phyloP scores from a whole-genome alignment of 2,888 invertebrate genomes.

The Lycaena phlaeas region DNA sequence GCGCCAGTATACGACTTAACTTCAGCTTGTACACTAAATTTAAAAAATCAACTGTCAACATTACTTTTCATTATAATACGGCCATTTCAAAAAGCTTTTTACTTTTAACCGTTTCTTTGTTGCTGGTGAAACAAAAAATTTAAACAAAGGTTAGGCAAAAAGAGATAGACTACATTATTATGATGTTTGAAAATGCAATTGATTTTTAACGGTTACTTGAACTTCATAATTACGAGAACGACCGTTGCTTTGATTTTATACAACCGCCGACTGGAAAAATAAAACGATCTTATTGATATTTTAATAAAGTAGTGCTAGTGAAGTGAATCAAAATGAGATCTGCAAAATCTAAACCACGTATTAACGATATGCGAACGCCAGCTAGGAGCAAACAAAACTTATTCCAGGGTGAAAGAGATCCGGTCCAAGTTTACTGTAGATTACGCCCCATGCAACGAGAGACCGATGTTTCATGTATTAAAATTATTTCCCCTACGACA shows the following conservation, averaged over 20 bases:
- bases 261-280: constrained; percentile 23
- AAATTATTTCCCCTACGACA: constrained; percentile 78
- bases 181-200: neutral
- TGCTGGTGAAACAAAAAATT: constrained; percentile 11
- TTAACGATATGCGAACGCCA: constrained; percentile 61
- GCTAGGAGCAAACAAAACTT: constrained; percentile 58
- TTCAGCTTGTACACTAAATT: too few relatives aligned
- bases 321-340: constrained; percentile 49
- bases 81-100: neutral
- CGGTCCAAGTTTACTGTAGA: constrained; percentile 92
- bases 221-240: constrained; percentile 35
- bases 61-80: constrained; percentile 13
- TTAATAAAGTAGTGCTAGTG: constrained; percentile 22
- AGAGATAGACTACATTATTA: constrained; percentile 19
- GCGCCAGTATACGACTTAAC: too few relatives aligned
- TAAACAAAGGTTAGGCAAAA: constrained; percentile 12
- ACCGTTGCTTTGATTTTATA: constrained; percentile 54
- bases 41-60: neutral
- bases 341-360: constrained; percentile 57
- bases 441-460: constrained; percentile 84
- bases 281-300: constrained; percentile 6
- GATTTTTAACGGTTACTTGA: too few relatives aligned
- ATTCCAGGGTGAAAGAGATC: constrained; percentile 71
- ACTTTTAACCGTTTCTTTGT: constrained; percentile 13
- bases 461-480: constrained; percentile 77